Evolutionary conservation across 1,140 invertebrate genomes (phyloP), one percentile per base, ranked within the genome.

Genomic region (Amphibalanus amphitrite): DNA sequence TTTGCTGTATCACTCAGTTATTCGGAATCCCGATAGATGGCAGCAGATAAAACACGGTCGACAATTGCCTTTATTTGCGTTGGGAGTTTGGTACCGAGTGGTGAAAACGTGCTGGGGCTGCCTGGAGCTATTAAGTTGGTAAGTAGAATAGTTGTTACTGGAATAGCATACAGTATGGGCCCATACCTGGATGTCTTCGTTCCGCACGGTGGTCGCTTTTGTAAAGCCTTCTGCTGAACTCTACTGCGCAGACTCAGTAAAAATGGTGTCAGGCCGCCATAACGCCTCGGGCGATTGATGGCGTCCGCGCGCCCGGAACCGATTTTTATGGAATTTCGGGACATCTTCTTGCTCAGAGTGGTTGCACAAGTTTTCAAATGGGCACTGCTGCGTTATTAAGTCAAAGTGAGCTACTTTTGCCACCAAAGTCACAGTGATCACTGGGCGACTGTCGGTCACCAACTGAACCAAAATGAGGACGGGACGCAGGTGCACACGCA

Each of bases 401-500:
- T 20, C 47, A 59, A 8, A 13, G 1, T 20, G 1, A 3, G 20
- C 10, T 23, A 23, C 17, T 59, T 59, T 59, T 59, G 47, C 3
- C 17, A 20, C 47, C 20, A 59, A 59, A 59, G 20, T 59, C 47
- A 23, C 47, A 6, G 20, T 59, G 47, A 23, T 59, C 47, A 20
- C 47, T 59, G 47, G 47, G 23, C 47, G 13, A 23, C 47, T 59
- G 13, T 23, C 47, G 13, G 47, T 59, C 10, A 23, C 47, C 47
- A 23, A 59, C 47, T 59, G 47, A 59, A 23, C 47, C 47, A 59
- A 59, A 59, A 20, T 59, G 47, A 59, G 47, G 47, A 59, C 47
- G 47, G 47, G 65, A 67, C 65, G 65, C 65, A 67, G 65, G 65
- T 67, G 65, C 65, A 67, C 65, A 67, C 65, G 65, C 65, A 67